Conservation (phyloP, 2,888 invertebrate genomes). For the Tiliacea aurago region DNA sequence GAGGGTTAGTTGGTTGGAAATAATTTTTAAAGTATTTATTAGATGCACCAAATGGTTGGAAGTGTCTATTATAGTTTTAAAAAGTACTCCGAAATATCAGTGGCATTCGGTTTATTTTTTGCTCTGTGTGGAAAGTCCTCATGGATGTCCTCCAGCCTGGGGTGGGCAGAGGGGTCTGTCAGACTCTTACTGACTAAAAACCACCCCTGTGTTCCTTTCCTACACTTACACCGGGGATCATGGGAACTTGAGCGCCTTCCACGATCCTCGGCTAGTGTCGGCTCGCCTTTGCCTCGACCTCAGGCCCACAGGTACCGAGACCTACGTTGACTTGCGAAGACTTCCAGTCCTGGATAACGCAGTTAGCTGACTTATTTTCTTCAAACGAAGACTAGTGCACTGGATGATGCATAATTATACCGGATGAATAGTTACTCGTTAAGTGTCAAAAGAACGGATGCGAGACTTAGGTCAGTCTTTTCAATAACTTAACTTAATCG, state of each 20-base stretch:
- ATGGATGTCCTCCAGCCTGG: no score
- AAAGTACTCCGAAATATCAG: background rate
- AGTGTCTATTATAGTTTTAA: background rate
- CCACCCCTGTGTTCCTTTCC: no score
- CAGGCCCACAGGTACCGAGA: no score
- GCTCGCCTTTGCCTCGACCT: no score
- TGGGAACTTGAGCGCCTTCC: no score
- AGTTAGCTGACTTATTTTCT: background rate
- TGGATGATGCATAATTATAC: background rate
- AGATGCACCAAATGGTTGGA: conserved; percentile 1
- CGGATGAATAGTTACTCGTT: background rate
- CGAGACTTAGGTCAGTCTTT: background rate
- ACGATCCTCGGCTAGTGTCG: no score
- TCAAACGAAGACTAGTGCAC: background rate
- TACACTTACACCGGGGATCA: no score
- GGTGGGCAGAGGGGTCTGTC: no score
- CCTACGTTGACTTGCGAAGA: background rate
- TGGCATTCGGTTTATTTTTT: background rate
- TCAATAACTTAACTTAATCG: background rate
- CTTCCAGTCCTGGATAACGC: no score
- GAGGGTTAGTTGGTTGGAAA: conserved; percentile 64
- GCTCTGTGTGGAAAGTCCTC: no score
- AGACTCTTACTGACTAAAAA: no score
- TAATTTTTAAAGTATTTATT: conserved; percentile 25
- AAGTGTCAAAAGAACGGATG: background rate